phyloP scores from a whole-genome alignment of 35 echinoderm and acorn worm genomes.

The Eucidaris tribuloides region DNA sequence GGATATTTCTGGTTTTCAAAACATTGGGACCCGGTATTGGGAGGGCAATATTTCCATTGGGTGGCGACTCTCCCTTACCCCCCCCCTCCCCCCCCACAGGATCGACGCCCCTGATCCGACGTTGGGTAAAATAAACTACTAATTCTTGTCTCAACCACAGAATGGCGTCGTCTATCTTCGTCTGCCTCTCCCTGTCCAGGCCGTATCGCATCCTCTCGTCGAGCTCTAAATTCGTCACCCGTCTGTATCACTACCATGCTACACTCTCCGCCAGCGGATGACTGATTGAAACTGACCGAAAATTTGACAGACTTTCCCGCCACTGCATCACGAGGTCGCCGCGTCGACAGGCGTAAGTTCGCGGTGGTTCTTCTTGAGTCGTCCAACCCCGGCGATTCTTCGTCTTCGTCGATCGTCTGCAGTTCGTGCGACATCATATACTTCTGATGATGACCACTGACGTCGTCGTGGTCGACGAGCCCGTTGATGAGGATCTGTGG shows the following conservation, averaged over 20 bases:
- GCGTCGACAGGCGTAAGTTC: background rate
- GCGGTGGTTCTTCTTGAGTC: background rate
- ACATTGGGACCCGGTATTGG: too few relatives aligned
- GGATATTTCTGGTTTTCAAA: too few relatives aligned
- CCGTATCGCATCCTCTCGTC: background rate
- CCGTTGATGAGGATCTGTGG: slow-evolving; percentile 31
- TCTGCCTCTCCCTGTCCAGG: background rate
- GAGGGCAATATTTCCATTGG: too few relatives aligned
- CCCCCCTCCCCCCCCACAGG: too few relatives aligned
- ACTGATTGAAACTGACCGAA: too few relatives aligned
- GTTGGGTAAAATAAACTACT: background rate
- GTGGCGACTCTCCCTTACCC: too few relatives aligned
- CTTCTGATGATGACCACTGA: background rate
- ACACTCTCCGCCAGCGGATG: background rate
- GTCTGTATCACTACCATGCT: background rate
- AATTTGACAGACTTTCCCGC: slow-evolving; percentile 9
- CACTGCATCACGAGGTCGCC: slow-evolving; percentile 13
- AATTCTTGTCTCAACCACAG: slow-evolving; percentile 5
- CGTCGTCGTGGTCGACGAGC: background rate
- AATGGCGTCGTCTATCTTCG: slow-evolving; percentile 5
- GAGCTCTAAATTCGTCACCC: background rate
- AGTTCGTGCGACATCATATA: background rate
- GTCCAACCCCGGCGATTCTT: background rate
- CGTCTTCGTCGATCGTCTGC: background rate
- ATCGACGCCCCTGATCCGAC: too few relatives aligned